Evolutionary conservation across 1,140 invertebrate species (phyloP).

Genomic region (Ostrea denselamellosa): DNA sequence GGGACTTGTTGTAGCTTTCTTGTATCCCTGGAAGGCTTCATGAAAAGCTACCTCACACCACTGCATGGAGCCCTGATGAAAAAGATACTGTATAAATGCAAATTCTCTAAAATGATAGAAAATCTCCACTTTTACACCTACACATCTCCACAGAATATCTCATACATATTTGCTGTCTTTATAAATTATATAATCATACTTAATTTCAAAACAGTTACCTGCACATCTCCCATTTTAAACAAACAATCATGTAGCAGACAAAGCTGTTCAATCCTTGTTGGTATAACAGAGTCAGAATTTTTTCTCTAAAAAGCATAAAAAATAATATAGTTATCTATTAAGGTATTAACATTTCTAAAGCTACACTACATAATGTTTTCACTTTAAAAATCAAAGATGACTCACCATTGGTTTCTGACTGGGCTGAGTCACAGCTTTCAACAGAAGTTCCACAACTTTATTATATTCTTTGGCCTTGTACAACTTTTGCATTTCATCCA

Average conservation of each 20-base stretch:
- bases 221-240: slow-evolving; percentile 81
- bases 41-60: slow-evolving; percentile 87
- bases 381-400: background rate
- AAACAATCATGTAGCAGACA: slow-evolving; percentile 86
- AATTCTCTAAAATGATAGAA: background rate
- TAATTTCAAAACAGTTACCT: slow-evolving; percentile 62
- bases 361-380: background rate
- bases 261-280: slow-evolving; percentile 82
- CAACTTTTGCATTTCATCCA: slow-evolving; percentile 78
- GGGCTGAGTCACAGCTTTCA: slow-evolving; percentile 68
- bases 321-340: background rate
- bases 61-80: slow-evolving; percentile 83
- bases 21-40: slow-evolving; percentile 76
- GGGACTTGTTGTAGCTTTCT: slow-evolving; percentile 58
- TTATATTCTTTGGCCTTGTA: slow-evolving; percentile 75
- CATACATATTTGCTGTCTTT: background rate
- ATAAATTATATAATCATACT: background rate
- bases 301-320: background rate
- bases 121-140: background rate
- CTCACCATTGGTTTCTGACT: slow-evolving; percentile 48
- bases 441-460: slow-evolving; percentile 76
- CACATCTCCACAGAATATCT: background rate
- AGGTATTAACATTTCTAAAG: background rate
- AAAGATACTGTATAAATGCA: slow-evolving; percentile 1
- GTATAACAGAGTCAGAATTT: slow-evolving; percentile 39